phyloP scores from a whole-genome alignment of 1,140 invertebrate genomes.

The Zaprionus tsacasi region DNA sequence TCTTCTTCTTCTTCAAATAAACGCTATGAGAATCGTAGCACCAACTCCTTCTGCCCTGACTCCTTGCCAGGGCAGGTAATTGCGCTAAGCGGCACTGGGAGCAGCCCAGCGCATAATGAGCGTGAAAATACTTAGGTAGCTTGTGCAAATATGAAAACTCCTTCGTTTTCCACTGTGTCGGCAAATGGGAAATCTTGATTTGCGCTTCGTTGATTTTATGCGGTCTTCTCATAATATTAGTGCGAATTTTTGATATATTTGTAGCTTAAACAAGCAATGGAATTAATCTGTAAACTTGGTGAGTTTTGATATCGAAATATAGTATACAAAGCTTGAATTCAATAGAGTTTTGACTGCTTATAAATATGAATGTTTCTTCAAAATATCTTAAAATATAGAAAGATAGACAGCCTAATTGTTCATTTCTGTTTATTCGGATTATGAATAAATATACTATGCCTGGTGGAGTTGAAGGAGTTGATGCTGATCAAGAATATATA shows the following conservation, averaged over 20 bases:
- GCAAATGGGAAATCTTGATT: conserved; percentile 58
- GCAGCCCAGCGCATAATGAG: conserved; percentile 72
- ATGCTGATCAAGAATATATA: no score
- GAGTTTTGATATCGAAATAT: no score
- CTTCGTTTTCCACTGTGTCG: conserved; percentile 36
- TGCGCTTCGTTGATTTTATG: conserved; percentile 7
- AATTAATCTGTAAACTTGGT: not conserved
- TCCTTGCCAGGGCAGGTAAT: conserved; percentile 62
- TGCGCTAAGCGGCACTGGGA: conserved; percentile 63
- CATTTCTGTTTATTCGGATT: no score
- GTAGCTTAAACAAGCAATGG: not conserved
- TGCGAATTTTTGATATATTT: not conserved
- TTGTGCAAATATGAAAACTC: conserved; percentile 69
- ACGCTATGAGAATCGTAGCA: conserved; percentile 34
- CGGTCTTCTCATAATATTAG: not conserved
- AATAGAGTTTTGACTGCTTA: no score
- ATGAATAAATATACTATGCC: no score
- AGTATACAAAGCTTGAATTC: no score
- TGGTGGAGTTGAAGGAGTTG: no score
- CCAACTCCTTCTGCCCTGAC: not conserved
- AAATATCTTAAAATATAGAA: no score
- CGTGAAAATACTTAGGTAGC: conserved; percentile 68
- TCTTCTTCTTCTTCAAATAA: conserved; percentile 21
- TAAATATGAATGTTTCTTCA: no score
- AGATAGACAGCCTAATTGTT: no score